Conservation (phyloP, 2,113 vertebrate species). For the Ailurus styani region DNA sequence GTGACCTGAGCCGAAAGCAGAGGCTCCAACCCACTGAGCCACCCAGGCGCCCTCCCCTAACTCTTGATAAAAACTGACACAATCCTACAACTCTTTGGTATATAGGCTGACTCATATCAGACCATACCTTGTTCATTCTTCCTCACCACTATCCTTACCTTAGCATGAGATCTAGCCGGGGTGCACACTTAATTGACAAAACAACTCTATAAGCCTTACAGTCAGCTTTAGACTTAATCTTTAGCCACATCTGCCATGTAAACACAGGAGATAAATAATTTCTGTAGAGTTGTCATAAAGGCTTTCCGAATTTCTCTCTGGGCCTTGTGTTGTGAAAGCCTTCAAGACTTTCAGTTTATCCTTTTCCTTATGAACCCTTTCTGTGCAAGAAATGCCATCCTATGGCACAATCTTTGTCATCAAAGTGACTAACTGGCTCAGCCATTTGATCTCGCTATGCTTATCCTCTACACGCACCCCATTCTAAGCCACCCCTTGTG, state of each 20-base stretch:
- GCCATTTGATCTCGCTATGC: neutral
- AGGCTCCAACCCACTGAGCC: no score
- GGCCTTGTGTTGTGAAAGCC: neutral
- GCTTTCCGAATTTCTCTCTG: neutral
- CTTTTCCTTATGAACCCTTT: neutral
- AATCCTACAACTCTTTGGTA: neutral
- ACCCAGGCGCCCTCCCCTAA: no score
- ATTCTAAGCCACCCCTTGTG: neutral
- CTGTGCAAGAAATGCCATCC: neutral
- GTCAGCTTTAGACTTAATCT: neutral
- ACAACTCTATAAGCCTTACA: neutral
- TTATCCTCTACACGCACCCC: neutral
- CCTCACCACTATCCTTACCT: neutral
- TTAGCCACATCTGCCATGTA: neutral
- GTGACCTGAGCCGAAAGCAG: no score
- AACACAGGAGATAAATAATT: neutral
- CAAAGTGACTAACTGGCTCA: neutral
- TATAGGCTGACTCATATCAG: neutral
- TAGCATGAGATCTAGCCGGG: neutral
- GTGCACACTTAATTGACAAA: neutral
- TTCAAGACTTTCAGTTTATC: neutral
- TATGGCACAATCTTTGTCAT: neutral
- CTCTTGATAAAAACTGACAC: neutral
- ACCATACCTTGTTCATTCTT: neutral
- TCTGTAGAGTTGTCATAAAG: neutral